Conservation (phyloP, 2,113 vertebrate species). For the Pipra filicauda region DNA sequence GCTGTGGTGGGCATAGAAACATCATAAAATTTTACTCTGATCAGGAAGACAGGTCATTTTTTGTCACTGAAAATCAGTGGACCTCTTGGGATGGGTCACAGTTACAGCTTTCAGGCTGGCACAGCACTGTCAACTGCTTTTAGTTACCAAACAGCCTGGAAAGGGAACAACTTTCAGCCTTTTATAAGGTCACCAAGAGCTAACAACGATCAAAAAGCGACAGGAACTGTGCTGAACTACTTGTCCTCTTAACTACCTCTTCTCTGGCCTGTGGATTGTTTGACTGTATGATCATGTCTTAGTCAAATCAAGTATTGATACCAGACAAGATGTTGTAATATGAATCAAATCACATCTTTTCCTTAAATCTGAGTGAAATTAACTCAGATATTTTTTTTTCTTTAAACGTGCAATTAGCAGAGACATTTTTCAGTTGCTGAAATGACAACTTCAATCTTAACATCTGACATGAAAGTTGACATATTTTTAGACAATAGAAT, state of each 20-base stretch:
- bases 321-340: background rate
- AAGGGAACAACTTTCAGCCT: background rate
- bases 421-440: constrained; percentile 37
- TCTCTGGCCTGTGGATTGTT: background rate
- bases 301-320: background rate
- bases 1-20: background rate
- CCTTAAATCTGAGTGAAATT: constrained; percentile 33
- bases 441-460: constrained; percentile 60
- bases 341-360: constrained; percentile 26
- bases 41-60: background rate
- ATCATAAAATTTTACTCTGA: background rate
- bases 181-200: background rate
- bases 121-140: background rate
- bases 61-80: background rate
- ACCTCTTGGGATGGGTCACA: background rate
- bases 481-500: constrained; percentile 70
- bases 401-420: constrained; percentile 50
- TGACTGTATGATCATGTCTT: background rate
- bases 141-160: background rate
- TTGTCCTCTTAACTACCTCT: background rate
- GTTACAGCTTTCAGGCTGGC: background rate
- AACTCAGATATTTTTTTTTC: constrained; percentile 40
- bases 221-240: background rate
- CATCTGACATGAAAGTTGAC: constrained; percentile 51
- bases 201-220: background rate